phyloP scores from a whole-genome alignment of 1,140 invertebrate species.

The Mactra quadrangularis region DNA sequence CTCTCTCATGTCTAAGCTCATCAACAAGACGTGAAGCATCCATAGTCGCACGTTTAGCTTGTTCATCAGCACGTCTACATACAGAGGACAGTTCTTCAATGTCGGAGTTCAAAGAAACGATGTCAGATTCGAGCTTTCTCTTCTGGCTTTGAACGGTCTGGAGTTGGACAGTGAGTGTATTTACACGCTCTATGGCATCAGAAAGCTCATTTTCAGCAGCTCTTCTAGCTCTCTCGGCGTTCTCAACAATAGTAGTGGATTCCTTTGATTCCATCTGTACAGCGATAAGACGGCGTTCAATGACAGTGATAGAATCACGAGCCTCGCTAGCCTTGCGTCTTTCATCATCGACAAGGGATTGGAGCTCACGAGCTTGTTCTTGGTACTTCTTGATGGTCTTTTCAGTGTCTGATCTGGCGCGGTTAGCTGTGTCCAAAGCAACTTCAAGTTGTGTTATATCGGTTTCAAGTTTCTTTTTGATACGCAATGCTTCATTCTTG shows the following conservation, averaged over 20 bases:
- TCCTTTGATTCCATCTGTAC: conserved; percentile 98
- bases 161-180: conserved; percentile 95
- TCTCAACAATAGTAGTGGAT: conserved; percentile 96
- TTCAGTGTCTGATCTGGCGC: conserved; percentile 97
- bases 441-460: conserved; percentile 99
- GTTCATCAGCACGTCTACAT: conserved; percentile 76
- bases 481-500: conserved; percentile 98
- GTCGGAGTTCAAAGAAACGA: conserved; percentile 93
- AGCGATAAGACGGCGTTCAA: conserved; percentile 96
- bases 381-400: conserved; percentile 99
- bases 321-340: conserved; percentile 98
- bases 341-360: conserved; percentile 97
- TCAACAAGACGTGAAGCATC: conserved; percentile 98
- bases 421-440: conserved; percentile 90
- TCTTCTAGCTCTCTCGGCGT: conserved; percentile 96
- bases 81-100: conserved; percentile 80
- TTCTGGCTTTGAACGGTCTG: conserved; percentile 96
- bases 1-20: conserved; percentile 98
- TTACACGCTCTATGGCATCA: conserved; percentile 97
- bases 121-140: conserved; percentile 98
- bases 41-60: conserved; percentile 93
- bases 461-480: conserved; percentile 99
- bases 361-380: conserved; percentile 92
- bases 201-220: conserved; percentile 97
- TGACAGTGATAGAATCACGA: conserved; percentile 96